Base-by-base conservation (phyloP, 92 coral and sea anemone genomes). In the Porites lobata region DNA sequence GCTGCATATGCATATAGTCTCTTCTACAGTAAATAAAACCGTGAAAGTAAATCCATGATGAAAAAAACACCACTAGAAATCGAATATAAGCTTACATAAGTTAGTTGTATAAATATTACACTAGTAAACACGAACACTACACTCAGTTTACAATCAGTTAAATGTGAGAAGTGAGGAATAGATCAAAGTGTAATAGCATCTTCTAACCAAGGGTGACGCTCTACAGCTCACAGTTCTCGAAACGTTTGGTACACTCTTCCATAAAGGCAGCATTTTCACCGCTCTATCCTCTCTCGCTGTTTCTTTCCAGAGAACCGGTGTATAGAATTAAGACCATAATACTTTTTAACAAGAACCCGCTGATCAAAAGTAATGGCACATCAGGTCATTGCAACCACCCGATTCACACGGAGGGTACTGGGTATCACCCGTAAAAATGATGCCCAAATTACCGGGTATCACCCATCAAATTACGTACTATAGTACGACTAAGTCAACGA, bases 1-100 rank as follows among this genome's bases (percentile, higher is more conserved):
- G 94, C 98, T 75, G 94, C 92, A 47, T 90, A 79, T 6, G 98
- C 93, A 79, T 84, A 86, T 65, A 93, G 74, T 51, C 95, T 91
- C 69, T 90, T 92, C 98, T 95, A 80, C 26, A 82, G 84, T n/a
- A 72, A 53, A 84, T 22, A 57, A 84, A 50, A 84, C 43, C 15
- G 43, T 3, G 58, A 18, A 12, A 50, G 43, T 15, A 50, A 52
- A 51, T 32, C 66, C 22, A 7, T 5, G 0, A 8, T 11, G 4
- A 8, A 4, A 62, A 62, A 63, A 62, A 57, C 51, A 17, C 2
- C 50, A 4, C 47, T 19, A 10, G 50, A 75, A 62, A 53, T 51
- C 7, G 59, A 9, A 13, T 54, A 13, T 54, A 13, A 54, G 59
- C 59, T 9, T 54, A 13, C 15, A 56, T 10, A 56, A 10, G 61